Conservation (phyloP, 1,140 invertebrate species). For the Goniozus legneri region DNA sequence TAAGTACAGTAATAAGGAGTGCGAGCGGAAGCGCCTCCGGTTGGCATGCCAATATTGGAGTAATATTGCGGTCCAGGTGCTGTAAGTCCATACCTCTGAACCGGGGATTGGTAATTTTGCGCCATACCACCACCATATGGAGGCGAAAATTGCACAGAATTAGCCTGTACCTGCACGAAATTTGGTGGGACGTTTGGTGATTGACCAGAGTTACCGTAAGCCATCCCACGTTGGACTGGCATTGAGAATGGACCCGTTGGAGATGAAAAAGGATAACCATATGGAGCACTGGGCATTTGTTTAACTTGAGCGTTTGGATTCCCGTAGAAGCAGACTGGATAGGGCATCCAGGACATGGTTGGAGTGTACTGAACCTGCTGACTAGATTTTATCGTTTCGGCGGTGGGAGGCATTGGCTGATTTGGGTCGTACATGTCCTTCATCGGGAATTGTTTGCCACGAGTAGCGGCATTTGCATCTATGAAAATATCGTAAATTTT, state of each 20-base stretch:
- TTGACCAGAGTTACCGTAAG: not conserved
- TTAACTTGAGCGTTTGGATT: not conserved
- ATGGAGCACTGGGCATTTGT: not conserved
- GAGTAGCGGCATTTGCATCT: too few species aligned
- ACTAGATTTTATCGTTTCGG: conserved; percentile 20
- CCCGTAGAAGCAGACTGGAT: conserved; percentile 25
- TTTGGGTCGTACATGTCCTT: conserved; percentile 1
- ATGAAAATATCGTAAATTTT: too few species aligned
- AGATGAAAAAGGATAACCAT: conserved; percentile 6
- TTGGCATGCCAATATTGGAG: not conserved
- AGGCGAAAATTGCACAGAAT: conserved; percentile 4
- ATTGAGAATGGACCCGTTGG: not conserved
- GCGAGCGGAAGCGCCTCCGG: conserved; percentile 1
- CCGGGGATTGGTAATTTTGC: not conserved
- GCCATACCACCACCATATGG: not conserved
- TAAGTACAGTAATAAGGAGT: conserved; percentile 31
- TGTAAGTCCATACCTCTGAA: not conserved
- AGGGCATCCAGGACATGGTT: conserved; percentile 15
- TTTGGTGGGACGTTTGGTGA: not conserved
- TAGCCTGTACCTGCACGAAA: conserved; percentile 11
- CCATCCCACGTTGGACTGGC: not conserved
- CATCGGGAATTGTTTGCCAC: not conserved
- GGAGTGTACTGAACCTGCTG: conserved; percentile 23
- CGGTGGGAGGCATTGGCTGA: conserved; percentile 9
- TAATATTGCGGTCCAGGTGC: not conserved